Conservation (phyloP, 1,140 invertebrate genomes). For the Cyphomyrmex costatus region DNA sequence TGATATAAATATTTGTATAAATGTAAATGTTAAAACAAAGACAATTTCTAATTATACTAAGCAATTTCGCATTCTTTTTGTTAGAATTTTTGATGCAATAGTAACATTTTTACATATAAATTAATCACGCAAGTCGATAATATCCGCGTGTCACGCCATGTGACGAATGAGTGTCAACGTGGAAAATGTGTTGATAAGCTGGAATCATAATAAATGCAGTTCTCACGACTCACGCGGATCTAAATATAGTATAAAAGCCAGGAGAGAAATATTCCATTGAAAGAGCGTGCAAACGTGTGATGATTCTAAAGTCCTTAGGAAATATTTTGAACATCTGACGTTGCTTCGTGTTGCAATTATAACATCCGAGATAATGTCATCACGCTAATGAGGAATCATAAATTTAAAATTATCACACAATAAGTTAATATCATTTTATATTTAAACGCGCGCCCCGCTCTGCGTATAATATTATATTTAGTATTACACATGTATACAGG, state of each 20-base stretch:
- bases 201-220: not conserved
- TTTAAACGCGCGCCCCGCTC: not conserved
- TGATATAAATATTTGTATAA: not conserved
- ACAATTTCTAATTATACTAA: not conserved
- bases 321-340: not conserved
- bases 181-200: not conserved
- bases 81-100: not conserved
- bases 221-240: not conserved
- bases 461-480: too few species aligned
- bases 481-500: too few species aligned
- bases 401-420: not conserved
- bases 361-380: not conserved
- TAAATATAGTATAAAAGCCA: constrained; percentile 16
- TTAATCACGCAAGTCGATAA: not conserved
- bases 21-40: not conserved
- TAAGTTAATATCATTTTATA: not conserved
- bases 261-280: not conserved
- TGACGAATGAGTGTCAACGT: constrained; percentile 7
- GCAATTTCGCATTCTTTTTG: not conserved
- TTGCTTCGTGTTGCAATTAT: not conserved
- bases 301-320: not conserved
- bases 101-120: not conserved
- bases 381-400: not conserved
- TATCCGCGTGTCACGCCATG: constrained; percentile 28
- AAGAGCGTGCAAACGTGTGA: not conserved